A percentile compares a stretch with the other conserved stretches of the same genome.
These are phyloP conservation scores for Agrotis segetum DNA, from an alignment of 2,888 invertebrate species.

Conservation along the genomic window DNA sequence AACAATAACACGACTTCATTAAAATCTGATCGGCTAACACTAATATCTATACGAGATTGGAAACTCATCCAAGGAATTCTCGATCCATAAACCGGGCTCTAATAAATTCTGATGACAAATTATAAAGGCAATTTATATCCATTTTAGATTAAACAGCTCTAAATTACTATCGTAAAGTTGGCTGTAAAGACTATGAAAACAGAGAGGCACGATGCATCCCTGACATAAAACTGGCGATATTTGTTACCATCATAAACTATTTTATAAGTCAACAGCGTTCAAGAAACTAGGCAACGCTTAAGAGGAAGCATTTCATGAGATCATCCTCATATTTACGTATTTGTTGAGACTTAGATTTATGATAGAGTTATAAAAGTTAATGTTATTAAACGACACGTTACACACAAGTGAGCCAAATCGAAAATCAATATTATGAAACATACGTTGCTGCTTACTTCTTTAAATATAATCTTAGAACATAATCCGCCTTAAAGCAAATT, in stretches of 20 bases:
- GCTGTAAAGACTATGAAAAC: constrained; percentile 71
- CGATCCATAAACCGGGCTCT: constrained; percentile 54
- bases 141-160: constrained; percentile 71
- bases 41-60: constrained; percentile 56
- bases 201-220: constrained; percentile 71
- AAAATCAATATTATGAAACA: constrained; percentile 58
- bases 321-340: constrained; percentile 73
- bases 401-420: constrained; percentile 45
- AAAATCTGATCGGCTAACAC: constrained; percentile 60
- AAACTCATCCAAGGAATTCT: constrained; percentile 46
- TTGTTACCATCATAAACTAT: constrained; percentile 80
- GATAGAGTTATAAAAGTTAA: constrained; percentile 55
- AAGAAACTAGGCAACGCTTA: constrained; percentile 68
- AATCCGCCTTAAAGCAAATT: constrained; percentile 68
- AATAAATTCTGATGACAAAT: constrained; percentile 71
- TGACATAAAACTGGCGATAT: constrained; percentile 78
- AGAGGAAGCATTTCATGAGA: constrained; percentile 70
- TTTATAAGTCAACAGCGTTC: constrained; percentile 72
- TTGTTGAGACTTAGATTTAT: constrained; percentile 66
- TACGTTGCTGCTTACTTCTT: constrained; percentile 31
- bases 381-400: constrained; percentile 41
- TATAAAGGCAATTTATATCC: constrained; percentile 67
- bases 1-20: constrained; percentile 72
- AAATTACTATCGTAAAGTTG: constrained; percentile 70
- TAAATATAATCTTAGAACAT: constrained; percentile 61